Evolutionary conservation across 64 coral and sea anemone species (phyloP).

Genomic region (Stichodactyla mertensii): DNA sequence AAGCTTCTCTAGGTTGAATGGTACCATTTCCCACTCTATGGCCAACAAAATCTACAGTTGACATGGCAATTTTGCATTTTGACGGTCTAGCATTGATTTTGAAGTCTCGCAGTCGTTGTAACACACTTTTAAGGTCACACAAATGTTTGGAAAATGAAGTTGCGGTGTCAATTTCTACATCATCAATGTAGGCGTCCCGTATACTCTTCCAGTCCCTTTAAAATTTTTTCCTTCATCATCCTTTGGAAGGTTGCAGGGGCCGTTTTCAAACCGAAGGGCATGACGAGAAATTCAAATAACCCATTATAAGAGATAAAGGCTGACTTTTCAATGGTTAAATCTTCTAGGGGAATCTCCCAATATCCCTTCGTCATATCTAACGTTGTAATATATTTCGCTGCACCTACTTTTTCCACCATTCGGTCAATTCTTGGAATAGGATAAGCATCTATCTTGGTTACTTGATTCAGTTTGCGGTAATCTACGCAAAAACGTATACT

Average conservation of each 20-base stretch:
- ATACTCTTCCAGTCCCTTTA: conserved; percentile 24
- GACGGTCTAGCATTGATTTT: conserved; percentile 13
- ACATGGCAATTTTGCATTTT: conserved; percentile 46
- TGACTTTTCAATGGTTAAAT: conserved; percentile 8
- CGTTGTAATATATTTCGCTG: conserved; percentile 17
- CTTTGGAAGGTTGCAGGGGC: neutral
- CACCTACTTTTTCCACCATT: conserved; percentile 11
- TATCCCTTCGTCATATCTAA: conserved; percentile 22
- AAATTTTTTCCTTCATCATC: neutral
- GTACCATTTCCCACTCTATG: neutral
- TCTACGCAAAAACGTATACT: no score
- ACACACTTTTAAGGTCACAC: no score
- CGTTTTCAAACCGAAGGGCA: conserved; percentile 10
- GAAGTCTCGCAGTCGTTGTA: neutral
- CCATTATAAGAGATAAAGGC: conserved; percentile 17
- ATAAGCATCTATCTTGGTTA: conserved; percentile 13
- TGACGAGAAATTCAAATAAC: conserved; percentile 15
- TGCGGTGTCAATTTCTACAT: neutral
- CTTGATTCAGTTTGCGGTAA: neutral
- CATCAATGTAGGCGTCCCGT: neutral
- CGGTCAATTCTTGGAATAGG: conserved; percentile 28
- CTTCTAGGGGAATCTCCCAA: conserved; percentile 16
- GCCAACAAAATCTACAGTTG: conserved; percentile 30
- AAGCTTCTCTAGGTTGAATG: no score
- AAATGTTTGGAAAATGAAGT: no score